Percentiles rank a stretch among this genome's conserved stretches.
Conservation (phyloP, 2,797 vertebrate species). For the Sebastes flavidus region DNA sequence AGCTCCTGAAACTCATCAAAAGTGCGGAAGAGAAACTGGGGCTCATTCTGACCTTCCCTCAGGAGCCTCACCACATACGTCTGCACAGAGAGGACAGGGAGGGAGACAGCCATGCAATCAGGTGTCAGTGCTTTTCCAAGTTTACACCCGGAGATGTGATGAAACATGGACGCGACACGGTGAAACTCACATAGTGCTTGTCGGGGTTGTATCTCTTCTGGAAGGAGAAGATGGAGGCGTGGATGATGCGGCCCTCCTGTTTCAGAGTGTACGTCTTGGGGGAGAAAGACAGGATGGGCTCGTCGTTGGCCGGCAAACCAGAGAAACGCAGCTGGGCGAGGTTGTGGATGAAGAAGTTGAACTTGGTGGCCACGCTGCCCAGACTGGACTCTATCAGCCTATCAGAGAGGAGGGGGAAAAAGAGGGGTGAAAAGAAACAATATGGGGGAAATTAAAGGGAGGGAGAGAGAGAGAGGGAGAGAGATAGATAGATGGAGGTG, state of each 20-base stretch:
- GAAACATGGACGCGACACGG: accelerated
- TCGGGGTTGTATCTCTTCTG: conserved; percentile 99
- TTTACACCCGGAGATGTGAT: not conserved
- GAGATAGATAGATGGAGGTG: not conserved
- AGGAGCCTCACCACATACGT: conserved; percentile 93
- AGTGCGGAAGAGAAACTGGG: conserved; percentile 94
- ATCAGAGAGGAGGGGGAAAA: not conserved
- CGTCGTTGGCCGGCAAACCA: conserved; percentile 93
- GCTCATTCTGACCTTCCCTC: conserved; percentile 91
- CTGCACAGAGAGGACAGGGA: conserved; percentile 74
- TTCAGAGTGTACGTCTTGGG: conserved; percentile 94
- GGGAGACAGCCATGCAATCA: not conserved
- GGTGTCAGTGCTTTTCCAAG: not conserved
- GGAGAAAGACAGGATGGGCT: conserved; percentile 95
- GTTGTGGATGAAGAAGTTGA: conserved; percentile 99
- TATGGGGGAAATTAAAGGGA: not conserved
- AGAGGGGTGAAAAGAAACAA: not conserved
- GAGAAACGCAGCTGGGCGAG: conserved; percentile 96
- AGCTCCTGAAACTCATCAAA: conserved; percentile 99
- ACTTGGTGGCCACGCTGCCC: conserved; percentile 97
- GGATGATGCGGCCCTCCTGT: conserved; percentile 92
- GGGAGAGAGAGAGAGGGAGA: not conserved
- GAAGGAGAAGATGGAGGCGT: conserved; percentile 94
- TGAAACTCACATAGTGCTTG: conserved; percentile 92
- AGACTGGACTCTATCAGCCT: conserved; percentile 97